Base-by-base conservation (phyloP, 2,797 vertebrate genomes). In the Phataginus tricuspis region DNA sequence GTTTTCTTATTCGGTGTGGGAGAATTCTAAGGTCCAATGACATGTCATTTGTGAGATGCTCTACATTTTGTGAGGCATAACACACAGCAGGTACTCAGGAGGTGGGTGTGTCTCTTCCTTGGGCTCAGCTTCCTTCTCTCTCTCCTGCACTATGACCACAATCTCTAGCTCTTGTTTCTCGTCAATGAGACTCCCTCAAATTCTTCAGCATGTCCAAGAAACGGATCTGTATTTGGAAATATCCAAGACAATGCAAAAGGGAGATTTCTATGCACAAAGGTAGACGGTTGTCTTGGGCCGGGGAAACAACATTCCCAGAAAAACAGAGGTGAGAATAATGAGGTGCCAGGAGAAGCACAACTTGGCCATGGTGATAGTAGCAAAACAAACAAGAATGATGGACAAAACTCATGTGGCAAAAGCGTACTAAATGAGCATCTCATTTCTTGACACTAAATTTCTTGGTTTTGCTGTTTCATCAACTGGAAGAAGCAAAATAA, bases 381-480 rank as follows among this genome's bases (percentile, higher is more conserved):
- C 1, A 2, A 57, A 25, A 63, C 9, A 31, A 74, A 31, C 1
- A 27, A 79, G 34, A 83, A 59, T 2, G 34, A 78, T 1, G 0
- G 25, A 27, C 18, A 37, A 51, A 69, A 45, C 14, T 75, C 66
- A 69, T 4, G 19, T 71, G 77, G 29, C 21, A 78, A 66, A 68
- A 21, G 4, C 13, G 7, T n/a, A 27, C 4, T 23, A 31, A 53
- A 16, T 1, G 7, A 15, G 31, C 31, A 89, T 25, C 42, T 75
- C 14, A 14, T 69, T 68, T 94, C 59, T 91, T 78, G 79, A 94
- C 7, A 57, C 4, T 13, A 89, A 88, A 21, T n/a, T 90, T 61
- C 2, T 61, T 57, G 34, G 45, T 85, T 95, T 61, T 19, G 34
- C 61, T 89, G 39, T 37, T 23, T 91, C 34, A 25, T 69, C 39